Evolutionary conservation across 2,888 invertebrate species (phyloP).

Genomic region (Xestoiulus laeticollis): DNA sequence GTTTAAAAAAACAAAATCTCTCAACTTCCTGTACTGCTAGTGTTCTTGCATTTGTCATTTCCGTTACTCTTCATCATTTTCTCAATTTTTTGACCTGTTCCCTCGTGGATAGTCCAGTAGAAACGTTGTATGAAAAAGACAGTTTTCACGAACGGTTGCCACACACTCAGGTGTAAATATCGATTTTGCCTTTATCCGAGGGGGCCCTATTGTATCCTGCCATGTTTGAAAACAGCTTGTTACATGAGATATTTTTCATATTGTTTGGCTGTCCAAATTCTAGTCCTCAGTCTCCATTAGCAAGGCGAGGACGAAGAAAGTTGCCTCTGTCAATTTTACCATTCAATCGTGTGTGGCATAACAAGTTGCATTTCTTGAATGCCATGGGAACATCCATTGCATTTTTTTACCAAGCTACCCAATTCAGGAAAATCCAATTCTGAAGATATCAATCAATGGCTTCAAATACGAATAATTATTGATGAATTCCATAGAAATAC

Average conservation of each 20-base stretch:
- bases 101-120: neutral
- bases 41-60: neutral
- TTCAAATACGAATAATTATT: too few relatives aligned
- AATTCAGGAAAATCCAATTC: neutral
- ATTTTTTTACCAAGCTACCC: neutral
- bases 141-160: neutral
- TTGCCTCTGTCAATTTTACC: neutral
- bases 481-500: too few relatives aligned
- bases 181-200: neutral
- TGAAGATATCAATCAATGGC: neutral
- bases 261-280: neutral
- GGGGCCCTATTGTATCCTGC: neutral
- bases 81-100: neutral
- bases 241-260: neutral
- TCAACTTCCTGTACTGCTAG: neutral
- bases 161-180: conserved; percentile 10
- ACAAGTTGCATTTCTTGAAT: neutral
- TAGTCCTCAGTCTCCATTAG: neutral
- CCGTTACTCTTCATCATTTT: neutral
- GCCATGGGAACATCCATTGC: neutral
- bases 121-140: neutral
- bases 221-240: neutral
- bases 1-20: neutral
- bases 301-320: neutral
- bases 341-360: neutral